Evolutionary conservation across 1,140 invertebrate genomes (phyloP).

Genomic region (Nixonia krombeini): DNA sequence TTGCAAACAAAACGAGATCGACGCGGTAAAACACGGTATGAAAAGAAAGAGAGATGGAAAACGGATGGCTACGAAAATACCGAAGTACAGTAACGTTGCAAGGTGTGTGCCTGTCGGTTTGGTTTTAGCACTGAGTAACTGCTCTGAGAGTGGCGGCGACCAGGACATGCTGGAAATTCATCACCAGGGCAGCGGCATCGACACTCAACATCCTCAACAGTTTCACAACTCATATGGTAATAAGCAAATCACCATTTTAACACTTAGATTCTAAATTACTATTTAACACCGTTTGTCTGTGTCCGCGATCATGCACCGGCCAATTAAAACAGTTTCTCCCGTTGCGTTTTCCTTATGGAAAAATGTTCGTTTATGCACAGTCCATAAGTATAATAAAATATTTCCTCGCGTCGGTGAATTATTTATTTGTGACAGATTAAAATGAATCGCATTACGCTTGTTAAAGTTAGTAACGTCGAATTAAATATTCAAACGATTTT

Average conservation of each 20-base stretch:
- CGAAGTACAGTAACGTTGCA: conserved; percentile 67
- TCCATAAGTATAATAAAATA: no score
- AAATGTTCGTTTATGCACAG: no score
- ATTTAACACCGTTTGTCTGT: no score
- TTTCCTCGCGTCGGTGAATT: no score
- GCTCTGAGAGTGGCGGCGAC: conserved; percentile 71
- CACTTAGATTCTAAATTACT: conserved; percentile 16
- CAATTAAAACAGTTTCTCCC: no score
- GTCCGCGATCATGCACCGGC: no score
- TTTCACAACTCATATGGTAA: conserved; percentile 74
- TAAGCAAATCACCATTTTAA: conserved; percentile 65
- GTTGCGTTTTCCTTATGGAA: no score
- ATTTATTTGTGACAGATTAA: no score
- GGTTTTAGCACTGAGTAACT: conserved; percentile 73
- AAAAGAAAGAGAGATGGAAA: conserved; percentile 48
- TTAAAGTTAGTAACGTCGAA: no score
- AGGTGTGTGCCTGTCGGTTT: conserved; percentile 74
- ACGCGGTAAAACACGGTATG: conserved; percentile 32
- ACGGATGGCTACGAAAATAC: conserved; percentile 52
- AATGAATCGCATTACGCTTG: no score
- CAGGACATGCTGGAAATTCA: conserved; percentile 71
- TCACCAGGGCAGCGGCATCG: conserved; percentile 68
- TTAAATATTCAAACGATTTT: no score
- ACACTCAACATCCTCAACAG: conserved; percentile 70
- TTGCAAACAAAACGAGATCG: conserved; percentile 38